Conservation (phyloP, 2,888 invertebrate species). For the Tetramorium bicarinatum region DNA sequence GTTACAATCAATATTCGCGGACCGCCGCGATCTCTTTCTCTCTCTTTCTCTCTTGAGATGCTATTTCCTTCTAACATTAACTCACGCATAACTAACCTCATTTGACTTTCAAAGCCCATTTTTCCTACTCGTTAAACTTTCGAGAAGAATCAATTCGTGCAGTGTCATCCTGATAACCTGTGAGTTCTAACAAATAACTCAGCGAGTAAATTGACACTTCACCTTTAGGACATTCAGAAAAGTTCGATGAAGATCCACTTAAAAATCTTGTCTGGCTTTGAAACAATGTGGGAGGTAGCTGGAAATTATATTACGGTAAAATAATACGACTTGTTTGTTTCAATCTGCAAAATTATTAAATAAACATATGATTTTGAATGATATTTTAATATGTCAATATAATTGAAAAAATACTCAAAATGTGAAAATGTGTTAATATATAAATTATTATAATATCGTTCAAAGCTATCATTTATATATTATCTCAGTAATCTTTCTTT, state of each 20-base stretch:
- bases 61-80: too few species aligned
- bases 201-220: background rate
- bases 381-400: background rate
- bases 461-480: background rate
- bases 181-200: background rate
- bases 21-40: too few species aligned
- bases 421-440: background rate
- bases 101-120: too few species aligned
- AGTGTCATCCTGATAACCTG: background rate
- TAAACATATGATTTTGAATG: background rate
- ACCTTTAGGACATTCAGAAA: background rate
- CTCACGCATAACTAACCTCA: too few species aligned
- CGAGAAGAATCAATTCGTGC: background rate
- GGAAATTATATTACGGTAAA: background rate
- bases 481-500: background rate
- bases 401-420: background rate
- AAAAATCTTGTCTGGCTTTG: background rate
- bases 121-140: too few species aligned
- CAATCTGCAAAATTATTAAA: background rate
- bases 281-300: background rate
- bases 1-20: background rate
- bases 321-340: background rate
- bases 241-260: background rate
- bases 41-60: too few species aligned
- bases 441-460: background rate